Evolutionary conservation across 2,797 vertebrate species (phyloP).

Genomic region (Gymnoscopelus braueri): DNA sequence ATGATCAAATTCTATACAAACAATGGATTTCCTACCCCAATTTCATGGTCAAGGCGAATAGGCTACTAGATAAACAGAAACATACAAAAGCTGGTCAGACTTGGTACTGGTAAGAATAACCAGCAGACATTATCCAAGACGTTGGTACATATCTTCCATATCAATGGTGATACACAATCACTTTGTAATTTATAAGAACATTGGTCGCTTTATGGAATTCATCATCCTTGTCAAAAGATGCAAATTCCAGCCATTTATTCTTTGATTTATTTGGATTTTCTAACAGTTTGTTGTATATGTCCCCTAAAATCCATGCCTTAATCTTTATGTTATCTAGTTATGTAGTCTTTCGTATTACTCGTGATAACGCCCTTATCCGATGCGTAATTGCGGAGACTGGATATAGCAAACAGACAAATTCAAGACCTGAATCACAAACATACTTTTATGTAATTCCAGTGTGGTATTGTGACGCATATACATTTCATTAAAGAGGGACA

Average conservation of each 20-base stretch:
- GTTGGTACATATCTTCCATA: not conserved
- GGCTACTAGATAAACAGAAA: constrained; percentile 1
- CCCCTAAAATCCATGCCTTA: not conserved
- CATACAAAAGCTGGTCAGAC: constrained; percentile 12
- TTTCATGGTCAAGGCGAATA: constrained; percentile 24
- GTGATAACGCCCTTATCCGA: constrained; percentile 22
- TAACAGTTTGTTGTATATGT: not conserved
- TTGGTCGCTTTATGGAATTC: too few relatives aligned
- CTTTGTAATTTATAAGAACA: too few relatives aligned
- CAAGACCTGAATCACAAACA: not conserved
- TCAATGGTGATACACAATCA: too few relatives aligned
- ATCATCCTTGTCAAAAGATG: too few relatives aligned
- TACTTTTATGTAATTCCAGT: not conserved
- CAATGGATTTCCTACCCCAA: constrained; percentile 21
- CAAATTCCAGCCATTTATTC: too few relatives aligned
- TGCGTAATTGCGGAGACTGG: constrained; percentile 11
- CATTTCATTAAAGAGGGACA: not conserved
- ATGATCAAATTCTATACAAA: constrained; percentile 39
- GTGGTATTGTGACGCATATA: not conserved
- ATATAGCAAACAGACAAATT: not conserved
- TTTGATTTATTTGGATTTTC: constrained; percentile 7
- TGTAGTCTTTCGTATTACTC: not conserved
- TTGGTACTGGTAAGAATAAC: not conserved
- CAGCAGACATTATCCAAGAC: not conserved
- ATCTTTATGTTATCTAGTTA: not conserved